Conservation (phyloP, 2,797 vertebrate genomes). For the Chrosomus eos region DNA sequence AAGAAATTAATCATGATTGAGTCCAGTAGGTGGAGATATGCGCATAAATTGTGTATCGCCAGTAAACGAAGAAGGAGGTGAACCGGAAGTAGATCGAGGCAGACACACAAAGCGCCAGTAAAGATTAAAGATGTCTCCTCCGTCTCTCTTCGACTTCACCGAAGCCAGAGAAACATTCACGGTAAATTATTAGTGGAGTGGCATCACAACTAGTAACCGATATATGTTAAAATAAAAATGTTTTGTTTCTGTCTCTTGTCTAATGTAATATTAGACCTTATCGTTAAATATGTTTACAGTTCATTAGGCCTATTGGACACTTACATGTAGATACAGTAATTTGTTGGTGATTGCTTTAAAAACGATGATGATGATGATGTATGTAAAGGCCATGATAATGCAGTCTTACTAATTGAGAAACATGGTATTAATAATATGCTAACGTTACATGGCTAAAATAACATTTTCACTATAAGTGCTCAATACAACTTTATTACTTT, state of each 20-base stretch:
- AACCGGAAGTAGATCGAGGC: constrained; percentile 64
- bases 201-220: too few relatives aligned
- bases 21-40: not conserved
- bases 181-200: constrained; percentile 59
- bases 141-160: constrained; percentile 74
- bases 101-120: not conserved
- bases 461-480: not conserved
- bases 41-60: not conserved
- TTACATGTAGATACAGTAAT: not conserved
- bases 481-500: not conserved
- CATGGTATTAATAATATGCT: not conserved
- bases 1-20: not conserved
- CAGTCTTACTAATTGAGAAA: not conserved
- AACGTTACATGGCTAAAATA: not conserved
- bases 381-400: not conserved
- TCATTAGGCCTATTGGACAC: not conserved
- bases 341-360: not conserved
- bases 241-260: not conserved
- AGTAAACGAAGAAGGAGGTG: not conserved
- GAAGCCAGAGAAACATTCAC: constrained; percentile 81
- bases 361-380: not conserved
- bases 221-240: not conserved
- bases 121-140: constrained; percentile 75
- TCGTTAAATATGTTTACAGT: not conserved
- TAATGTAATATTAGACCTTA: too few relatives aligned